Percentiles rank a stretch among this genome's conserved stretches.
Evolutionary conservation across 1,140 invertebrate genomes (phyloP).

Genomic region (Mactra quadrangularis): DNA sequence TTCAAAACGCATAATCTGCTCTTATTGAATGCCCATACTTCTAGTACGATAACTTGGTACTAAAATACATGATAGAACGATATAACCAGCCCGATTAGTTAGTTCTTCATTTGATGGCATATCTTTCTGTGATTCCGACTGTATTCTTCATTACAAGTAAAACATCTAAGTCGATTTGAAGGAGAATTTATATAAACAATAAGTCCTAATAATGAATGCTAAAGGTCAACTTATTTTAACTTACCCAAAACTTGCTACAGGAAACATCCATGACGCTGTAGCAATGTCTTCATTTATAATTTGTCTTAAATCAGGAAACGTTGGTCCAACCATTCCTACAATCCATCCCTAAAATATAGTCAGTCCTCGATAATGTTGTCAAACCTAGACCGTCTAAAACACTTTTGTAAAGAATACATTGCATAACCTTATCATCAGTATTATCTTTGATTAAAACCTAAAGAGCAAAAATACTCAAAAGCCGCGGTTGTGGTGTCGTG

Average conservation of each 20-base stretch:
- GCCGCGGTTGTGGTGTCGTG: too few species aligned
- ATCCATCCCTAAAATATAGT: constrained; percentile 26
- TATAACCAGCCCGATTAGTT: too few species aligned
- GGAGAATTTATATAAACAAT: too few species aligned
- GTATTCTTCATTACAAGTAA: too few species aligned
- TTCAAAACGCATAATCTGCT: background rate
- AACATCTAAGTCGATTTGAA: too few species aligned
- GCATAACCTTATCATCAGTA: background rate
- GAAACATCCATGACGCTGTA: constrained; percentile 46
- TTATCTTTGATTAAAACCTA: background rate
- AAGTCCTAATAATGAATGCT: too few species aligned
- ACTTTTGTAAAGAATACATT: background rate
- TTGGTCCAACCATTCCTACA: constrained; percentile 34
- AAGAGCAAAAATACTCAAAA: background rate
- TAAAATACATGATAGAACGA: too few species aligned
- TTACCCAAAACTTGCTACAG: constrained; percentile 33
- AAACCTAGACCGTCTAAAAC: background rate
- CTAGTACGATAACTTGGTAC: too few species aligned
- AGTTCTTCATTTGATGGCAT: too few species aligned
- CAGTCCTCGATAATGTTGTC: too few species aligned
- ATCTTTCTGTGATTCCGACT: too few species aligned
- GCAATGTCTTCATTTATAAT: constrained; percentile 52
- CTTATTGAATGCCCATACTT: background rate
- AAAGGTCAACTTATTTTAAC: too few species aligned
- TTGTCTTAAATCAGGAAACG: constrained; percentile 45